Evolutionary conservation across 2,113 vertebrate species (phyloP).

Genomic region (Pelvicachromis taeniatus): DNA sequence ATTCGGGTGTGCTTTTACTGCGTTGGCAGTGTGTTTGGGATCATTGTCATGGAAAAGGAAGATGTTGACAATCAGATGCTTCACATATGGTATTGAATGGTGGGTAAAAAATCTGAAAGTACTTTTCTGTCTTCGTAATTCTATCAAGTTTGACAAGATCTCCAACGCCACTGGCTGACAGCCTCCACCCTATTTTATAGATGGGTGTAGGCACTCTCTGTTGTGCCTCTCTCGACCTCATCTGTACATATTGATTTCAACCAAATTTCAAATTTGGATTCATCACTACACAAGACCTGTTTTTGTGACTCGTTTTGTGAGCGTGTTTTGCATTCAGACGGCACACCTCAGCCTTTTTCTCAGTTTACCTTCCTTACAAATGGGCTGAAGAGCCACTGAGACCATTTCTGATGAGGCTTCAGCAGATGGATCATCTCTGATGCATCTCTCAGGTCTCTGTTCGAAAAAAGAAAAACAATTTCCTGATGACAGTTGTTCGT

Average conservation of each 20-base stretch:
- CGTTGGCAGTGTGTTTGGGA: background rate
- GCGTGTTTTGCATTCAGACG: background rate
- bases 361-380: background rate
- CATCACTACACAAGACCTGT: background rate
- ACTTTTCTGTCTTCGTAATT: background rate
- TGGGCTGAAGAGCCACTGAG: background rate
- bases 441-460: too few species aligned
- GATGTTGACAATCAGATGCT: background rate
- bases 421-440: too few species aligned
- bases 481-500: too few species aligned
- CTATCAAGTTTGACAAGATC: background rate
- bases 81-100: accelerated
- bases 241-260: background rate
- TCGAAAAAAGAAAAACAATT: too few species aligned
- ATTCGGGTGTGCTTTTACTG: background rate
- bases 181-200: background rate
- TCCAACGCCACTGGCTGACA: background rate
- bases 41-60: background rate
- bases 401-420: background rate
- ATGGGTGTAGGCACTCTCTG: background rate
- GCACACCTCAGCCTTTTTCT: background rate
- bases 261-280: background rate
- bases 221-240: background rate
- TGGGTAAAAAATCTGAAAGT: background rate
- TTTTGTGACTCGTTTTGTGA: background rate